Conservation (phyloP, 2,113 vertebrate genomes). For the Lampris incognitus region DNA sequence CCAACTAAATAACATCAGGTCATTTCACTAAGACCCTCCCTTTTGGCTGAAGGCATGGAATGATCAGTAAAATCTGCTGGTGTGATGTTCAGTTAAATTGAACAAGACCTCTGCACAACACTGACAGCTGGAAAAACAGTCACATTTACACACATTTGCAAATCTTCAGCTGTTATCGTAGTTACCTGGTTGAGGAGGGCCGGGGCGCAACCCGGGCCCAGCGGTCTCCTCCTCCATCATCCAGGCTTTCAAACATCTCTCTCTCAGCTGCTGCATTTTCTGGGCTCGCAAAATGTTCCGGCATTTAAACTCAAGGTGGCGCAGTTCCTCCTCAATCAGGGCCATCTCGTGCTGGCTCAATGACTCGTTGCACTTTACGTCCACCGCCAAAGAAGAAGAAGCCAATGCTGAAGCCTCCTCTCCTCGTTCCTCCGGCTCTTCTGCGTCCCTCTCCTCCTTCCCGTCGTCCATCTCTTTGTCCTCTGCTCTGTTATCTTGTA, state of each 20-base stretch:
- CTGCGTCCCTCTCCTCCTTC: constrained; percentile 8
- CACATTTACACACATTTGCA: too few species aligned
- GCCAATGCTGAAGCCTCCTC: not conserved
- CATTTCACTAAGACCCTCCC: too few species aligned
- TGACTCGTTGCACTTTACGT: constrained; percentile 81
- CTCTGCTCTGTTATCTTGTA: constrained; percentile 50
- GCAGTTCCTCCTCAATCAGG: constrained; percentile 88
- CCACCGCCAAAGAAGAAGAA: constrained; percentile 51
- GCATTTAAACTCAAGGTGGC: constrained; percentile 91
- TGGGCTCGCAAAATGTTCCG: constrained; percentile 88
- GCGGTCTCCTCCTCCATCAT: constrained; percentile 84
- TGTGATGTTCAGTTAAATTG: too few species aligned
- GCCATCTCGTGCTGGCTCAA: constrained; percentile 84
- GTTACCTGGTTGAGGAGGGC: constrained; percentile 43
- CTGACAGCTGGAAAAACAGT: too few species aligned
- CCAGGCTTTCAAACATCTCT: constrained; percentile 89
- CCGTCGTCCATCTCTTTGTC: not conserved
- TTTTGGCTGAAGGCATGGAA: too few species aligned
- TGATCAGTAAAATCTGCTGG: too few species aligned
- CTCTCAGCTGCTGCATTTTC: constrained; percentile 89
- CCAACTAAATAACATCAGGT: too few species aligned
- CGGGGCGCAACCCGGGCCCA: constrained; percentile 50
- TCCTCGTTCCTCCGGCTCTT: not conserved
- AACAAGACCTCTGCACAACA: too few species aligned
- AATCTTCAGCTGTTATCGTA: not conserved